A percentile compares a stretch with the other conserved stretches of the same genome.
Conservation (phyloP, 2,888 invertebrate species). For the Torymus auratus region DNA sequence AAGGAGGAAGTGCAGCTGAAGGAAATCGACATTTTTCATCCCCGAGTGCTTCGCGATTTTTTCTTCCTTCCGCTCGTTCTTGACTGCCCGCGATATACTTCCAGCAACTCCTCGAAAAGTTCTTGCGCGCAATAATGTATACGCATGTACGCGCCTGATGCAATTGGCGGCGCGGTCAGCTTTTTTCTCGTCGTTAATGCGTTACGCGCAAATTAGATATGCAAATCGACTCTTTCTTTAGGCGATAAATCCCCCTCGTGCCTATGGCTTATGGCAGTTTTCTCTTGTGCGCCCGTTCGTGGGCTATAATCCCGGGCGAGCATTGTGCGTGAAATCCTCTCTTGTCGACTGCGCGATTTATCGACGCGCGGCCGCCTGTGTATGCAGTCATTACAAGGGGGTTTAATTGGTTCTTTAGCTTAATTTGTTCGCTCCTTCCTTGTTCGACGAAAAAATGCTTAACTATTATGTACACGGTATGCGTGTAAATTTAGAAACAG, state of each 20-base stretch:
- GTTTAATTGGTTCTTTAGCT: conserved; percentile 24
- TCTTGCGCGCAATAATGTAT: conserved; percentile 1
- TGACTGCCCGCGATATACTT: neutral
- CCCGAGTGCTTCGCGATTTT: neutral
- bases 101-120: conserved; percentile 17
- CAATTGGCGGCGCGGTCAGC: neutral
- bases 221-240: conserved; percentile 35
- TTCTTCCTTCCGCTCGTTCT: neutral
- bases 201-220: conserved; percentile 31
- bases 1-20: conserved; percentile 1
- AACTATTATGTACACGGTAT: no score
- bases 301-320: neutral
- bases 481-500: conserved; percentile 19
- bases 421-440: conserved; percentile 34
- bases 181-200: conserved; percentile 12
- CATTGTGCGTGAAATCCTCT: conserved; percentile 14
- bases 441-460: conserved; percentile 5
- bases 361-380: neutral
- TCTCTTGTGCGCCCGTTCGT: neutral
- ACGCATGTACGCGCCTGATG: neutral
- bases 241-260: conserved; percentile 24
- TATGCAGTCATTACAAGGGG: neutral
- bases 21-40: no score
- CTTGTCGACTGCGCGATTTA: conserved; percentile 21
- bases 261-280: conserved; percentile 20